Evolutionary conservation across 2,113 vertebrate genomes (phyloP).

Genomic region (Emydocephalus ijimae): DNA sequence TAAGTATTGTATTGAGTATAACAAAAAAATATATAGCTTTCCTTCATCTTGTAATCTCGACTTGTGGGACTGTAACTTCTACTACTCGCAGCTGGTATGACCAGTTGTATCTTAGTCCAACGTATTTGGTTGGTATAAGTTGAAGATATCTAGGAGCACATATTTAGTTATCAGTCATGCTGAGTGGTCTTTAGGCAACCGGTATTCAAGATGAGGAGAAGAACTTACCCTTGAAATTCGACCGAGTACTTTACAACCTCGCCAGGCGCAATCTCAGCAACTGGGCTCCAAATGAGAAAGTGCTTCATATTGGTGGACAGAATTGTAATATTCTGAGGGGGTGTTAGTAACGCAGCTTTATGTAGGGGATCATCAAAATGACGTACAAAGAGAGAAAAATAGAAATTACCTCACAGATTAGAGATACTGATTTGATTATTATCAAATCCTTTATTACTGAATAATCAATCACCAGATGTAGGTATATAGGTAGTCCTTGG

Average conservation of each 20-base stretch:
- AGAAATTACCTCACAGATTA: background rate
- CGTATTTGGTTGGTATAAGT: background rate
- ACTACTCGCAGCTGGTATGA: background rate
- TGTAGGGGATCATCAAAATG: slow-evolving; percentile 35
- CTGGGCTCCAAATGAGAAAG: slow-evolving; percentile 69
- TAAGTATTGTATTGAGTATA: background rate
- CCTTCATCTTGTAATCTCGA: background rate
- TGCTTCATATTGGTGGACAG: slow-evolving; percentile 76
- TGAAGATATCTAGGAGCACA: background rate
- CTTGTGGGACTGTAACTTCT: background rate
- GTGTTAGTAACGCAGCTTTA: slow-evolving; percentile 46
- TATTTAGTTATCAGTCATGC: background rate
- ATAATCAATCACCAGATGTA: background rate
- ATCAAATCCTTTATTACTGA: background rate
- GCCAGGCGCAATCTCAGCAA: slow-evolving; percentile 30
- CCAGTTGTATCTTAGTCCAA: background rate
- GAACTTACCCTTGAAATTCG: slow-evolving; percentile 73
- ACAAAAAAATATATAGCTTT: background rate
- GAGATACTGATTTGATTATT: background rate
- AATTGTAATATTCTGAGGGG: slow-evolving; percentile 71
- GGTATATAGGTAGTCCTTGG: background rate
- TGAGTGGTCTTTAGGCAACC: background rate
- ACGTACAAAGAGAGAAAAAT: background rate
- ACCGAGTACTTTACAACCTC: slow-evolving; percentile 67
- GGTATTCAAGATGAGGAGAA: background rate